Base-by-base conservation (phyloP, 2,113 vertebrate genomes). In the Shinisaurus crocodilurus region DNA sequence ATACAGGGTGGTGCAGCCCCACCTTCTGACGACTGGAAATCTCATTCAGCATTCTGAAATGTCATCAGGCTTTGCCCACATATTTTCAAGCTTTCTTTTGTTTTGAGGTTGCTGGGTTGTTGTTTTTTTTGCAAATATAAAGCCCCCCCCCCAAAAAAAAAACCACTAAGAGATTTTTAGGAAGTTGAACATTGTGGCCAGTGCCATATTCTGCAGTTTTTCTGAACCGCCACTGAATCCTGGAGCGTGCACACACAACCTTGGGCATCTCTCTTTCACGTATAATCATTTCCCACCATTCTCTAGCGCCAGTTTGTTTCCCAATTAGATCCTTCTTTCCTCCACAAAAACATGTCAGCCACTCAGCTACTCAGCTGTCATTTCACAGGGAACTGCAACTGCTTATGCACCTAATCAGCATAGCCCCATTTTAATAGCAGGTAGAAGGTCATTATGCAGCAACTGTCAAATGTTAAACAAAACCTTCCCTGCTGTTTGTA, bases 401-500 rank as follows among this genome's bases (percentile, higher is more conserved):
- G 87, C 89, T 95, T 91, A 90, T 89, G 90, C 88, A 91, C 89
- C 91, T 87, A 86, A 77, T 63, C 18, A 79, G 63, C 82, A 54
- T 0, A 83, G 75, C 72, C 70, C 80, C 76, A 88, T 88, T 84
- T 85, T 50, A 93, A 87, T 91, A 79, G 50, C 70, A 79, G 87
- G 67, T 81, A n/a, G 89, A 90, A 94, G 82, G 79, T 79, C 57
- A 81, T 90, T 92, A 93, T 86, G 90, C 50, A 89, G 20, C 83
- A 75, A 77, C 60, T 81, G 82, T 93, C 75, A 92, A 92, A 89
- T 70, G 93, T n/a, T 87, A 89, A 93, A 95, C 90, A 92, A 91
- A 92, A 89, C 85, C 85, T 92, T 94, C 89, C 88, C 91, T 80
- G 86, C 67, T 93, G 88, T 91, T 92, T 91, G 93, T 93, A 89